These are phyloP conservation scores for Chaetops frenatus DNA, from an alignment of 2,113 vertebrate genomes.

Conservation along the genomic window DNA sequence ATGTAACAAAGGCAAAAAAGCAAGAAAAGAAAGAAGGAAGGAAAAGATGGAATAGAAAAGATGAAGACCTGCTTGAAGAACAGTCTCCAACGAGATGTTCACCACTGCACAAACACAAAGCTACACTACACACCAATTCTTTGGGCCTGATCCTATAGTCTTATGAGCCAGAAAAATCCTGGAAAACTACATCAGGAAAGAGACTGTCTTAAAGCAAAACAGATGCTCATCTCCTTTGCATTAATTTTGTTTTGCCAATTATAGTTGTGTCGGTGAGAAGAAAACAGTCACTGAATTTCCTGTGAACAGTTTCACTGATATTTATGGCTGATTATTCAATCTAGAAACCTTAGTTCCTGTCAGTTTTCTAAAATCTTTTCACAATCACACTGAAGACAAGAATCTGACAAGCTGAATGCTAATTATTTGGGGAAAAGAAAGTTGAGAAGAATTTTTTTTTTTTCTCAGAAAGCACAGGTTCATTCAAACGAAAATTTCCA, in stretches of 20 bases:
- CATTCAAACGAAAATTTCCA: neutral
- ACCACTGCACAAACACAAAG: neutral
- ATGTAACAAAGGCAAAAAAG: neutral
- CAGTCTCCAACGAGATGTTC: neutral
- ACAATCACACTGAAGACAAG: neutral
- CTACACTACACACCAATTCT: neutral
- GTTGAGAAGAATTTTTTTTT: neutral
- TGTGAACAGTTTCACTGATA: neutral
- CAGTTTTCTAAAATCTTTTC: neutral
- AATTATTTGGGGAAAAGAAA: neutral
- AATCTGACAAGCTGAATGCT: neutral
- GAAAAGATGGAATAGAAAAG: neutral
- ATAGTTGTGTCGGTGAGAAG: neutral
- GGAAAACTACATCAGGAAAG: neutral
- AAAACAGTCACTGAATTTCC: neutral
- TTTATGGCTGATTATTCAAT: neutral
- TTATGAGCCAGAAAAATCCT: neutral
- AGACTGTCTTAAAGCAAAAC: neutral
- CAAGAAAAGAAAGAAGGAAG: neutral
- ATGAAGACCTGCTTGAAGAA: neutral
- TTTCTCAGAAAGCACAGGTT: neutral
- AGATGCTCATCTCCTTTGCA: neutral
- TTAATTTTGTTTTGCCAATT: slow-evolving; percentile 13
- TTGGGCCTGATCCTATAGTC: neutral
- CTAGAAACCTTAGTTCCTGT: neutral